phyloP scores from a whole-genome alignment of 2,888 invertebrate genomes.

The Gibbula magus region DNA sequence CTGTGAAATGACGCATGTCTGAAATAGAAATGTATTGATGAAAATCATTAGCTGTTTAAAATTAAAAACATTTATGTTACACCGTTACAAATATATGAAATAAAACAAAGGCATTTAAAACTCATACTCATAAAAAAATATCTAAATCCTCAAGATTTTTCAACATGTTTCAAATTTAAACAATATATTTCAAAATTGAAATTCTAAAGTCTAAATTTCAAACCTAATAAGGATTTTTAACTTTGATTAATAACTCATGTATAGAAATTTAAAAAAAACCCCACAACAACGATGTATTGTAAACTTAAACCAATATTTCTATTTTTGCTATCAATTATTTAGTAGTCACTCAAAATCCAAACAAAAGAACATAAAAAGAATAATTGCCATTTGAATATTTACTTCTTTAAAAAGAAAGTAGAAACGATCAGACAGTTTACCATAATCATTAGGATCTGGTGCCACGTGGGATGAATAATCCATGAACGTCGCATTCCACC shows the following conservation, averaged over 20 bases:
- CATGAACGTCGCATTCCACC: conserved; percentile 97
- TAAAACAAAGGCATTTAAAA: background rate
- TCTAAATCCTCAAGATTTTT: too few species aligned
- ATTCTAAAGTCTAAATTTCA: too few species aligned
- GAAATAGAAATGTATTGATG: conserved; percentile 33
- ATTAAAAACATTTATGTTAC: background rate
- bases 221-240: too few species aligned
- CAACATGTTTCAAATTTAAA: too few species aligned
- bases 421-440: conserved; percentile 76
- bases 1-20: conserved; percentile 92
- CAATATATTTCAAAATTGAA: too few species aligned
- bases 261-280: background rate
- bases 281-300: background rate
- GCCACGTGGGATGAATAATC: conserved; percentile 89
- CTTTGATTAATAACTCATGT: too few species aligned
- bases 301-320: background rate
- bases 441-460: conserved; percentile 86
- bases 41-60: background rate
- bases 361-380: too few species aligned
- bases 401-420: too few species aligned
- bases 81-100: background rate
- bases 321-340: background rate
- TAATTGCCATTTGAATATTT: too few species aligned
- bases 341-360: too few species aligned
- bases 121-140: too few species aligned